Base-by-base conservation (phyloP, 2,113 vertebrate genomes). In the Nanger granti region DNA sequence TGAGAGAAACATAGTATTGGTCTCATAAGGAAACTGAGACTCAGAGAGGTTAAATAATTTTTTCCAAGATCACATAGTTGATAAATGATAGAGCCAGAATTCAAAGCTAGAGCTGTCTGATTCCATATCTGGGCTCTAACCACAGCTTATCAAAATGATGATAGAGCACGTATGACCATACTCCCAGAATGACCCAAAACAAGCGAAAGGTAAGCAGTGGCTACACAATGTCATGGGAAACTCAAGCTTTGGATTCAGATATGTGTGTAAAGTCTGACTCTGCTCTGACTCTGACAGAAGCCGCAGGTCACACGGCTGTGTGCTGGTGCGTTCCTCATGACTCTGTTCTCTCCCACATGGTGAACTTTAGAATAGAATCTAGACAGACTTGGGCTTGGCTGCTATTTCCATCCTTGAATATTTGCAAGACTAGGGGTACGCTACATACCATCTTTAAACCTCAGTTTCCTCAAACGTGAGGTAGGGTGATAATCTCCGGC, bases 341-440 rank as follows among this genome's bases (percentile, higher is more conserved):
- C 18, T 91, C 57, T 85, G 8, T 92, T 91, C 95, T 94, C 91
- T 89, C 49, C 83, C 13, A 82, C 28, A 37, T 94, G 41, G 13
- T 96, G 20, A 95, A 88, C 12, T 85, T 79, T 91, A 80, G 52
- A 91, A 82, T 55, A 91, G 54, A 49, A 94, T 80, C 91, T 93
- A 89, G 54, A 93, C 28, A 93, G 64, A 93, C 34, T 66, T 57
- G 29, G 37, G 15, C 15, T 93, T 73, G 7, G 85, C 57, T 89
- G 18, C 28, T 89, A 86, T 64, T 95, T 97, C 41, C 92, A 60
- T 66, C 12, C 29, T 93, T 97, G 95, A 86, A 93, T 97, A 82
- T 94, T 55, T 96, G 52, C 13, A 83, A 47, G 82, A 82, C 82
- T 94, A 17, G 7, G 22, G 34, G 47, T 76, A 90, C 31, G 37